Conservation (phyloP, 2,888 invertebrate genomes). For the Metallyticus violacea region DNA sequence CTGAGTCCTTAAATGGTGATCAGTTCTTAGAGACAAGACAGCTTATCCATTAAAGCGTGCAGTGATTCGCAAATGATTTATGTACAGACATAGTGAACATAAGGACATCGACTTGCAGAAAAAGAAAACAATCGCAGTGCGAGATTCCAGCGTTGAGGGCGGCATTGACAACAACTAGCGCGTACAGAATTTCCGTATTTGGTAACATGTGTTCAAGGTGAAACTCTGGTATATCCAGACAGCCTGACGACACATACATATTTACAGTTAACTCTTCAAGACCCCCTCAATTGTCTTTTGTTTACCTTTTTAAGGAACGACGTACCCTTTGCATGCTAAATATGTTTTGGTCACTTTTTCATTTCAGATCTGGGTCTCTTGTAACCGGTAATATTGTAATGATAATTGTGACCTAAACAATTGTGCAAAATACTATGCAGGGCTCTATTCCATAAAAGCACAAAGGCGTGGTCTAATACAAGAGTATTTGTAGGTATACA, state of each 20-base stretch:
- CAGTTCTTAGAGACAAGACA: too few species aligned
- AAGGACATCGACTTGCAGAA: not conserved
- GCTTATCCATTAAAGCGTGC: too few species aligned
- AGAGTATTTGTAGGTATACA: too few species aligned
- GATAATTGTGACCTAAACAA: too few species aligned
- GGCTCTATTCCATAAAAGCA: too few species aligned
- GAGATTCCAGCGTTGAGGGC: not conserved
- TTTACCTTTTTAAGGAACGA: not conserved
- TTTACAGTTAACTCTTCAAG: not conserved
- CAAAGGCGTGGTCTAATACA: too few species aligned
- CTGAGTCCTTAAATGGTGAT: too few species aligned
- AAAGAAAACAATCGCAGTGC: not conserved
- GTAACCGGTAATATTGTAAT: too few species aligned
- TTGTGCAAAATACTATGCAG: too few species aligned
- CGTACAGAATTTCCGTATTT: not conserved
- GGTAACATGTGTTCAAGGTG: slow-evolving; percentile 2
- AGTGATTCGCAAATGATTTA: not conserved
- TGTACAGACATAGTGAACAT: not conserved
- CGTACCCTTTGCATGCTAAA: not conserved
- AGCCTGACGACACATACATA: not conserved
- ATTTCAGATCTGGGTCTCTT: too few species aligned
- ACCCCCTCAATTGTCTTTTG: too few species aligned
- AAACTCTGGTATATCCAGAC: not conserved
- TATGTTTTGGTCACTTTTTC: too few species aligned
- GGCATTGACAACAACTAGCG: not conserved